Conservation (phyloP, 2,113 vertebrate species). For the Labeo rohita region DNA sequence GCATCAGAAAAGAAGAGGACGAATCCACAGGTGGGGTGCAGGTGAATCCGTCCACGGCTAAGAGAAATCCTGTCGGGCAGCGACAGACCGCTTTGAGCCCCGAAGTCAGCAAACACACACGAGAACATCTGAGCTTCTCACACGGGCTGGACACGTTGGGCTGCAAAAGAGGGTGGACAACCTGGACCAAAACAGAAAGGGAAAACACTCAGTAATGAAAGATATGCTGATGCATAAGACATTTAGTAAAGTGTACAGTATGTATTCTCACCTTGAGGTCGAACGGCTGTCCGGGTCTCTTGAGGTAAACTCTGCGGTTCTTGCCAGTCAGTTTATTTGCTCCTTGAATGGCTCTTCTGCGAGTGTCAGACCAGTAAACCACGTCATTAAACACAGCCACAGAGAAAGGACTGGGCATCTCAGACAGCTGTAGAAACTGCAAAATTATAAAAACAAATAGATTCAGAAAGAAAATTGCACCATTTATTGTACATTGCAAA, state of each 20-base stretch:
- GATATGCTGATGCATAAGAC: neutral
- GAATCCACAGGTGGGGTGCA: slow-evolving; percentile 76
- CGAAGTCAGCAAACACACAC: slow-evolving; percentile 83
- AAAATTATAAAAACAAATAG: neutral
- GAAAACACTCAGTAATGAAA: neutral
- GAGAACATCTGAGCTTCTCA: slow-evolving; percentile 74
- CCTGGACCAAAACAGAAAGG: slow-evolving; percentile 49
- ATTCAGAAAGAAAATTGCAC: neutral
- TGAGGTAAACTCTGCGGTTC: slow-evolving; percentile 81
- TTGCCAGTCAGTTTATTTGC: slow-evolving; percentile 85
- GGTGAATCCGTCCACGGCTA: slow-evolving; percentile 74
- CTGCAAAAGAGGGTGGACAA: slow-evolving; percentile 77
- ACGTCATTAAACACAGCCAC: slow-evolving; percentile 83
- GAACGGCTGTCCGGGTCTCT: slow-evolving; percentile 83
- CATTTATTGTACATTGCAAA: neutral
- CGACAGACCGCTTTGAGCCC: slow-evolving; percentile 73
- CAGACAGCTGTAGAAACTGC: slow-evolving; percentile 82
- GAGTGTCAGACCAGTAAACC: slow-evolving; percentile 89
- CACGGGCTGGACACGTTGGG: slow-evolving; percentile 75
- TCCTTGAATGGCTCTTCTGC: slow-evolving; percentile 79
- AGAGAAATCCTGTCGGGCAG: slow-evolving; percentile 76
- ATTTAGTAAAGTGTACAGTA: neutral
- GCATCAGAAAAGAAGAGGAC: slow-evolving; percentile 76
- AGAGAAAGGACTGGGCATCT: slow-evolving; percentile 84
- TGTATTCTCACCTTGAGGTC: slow-evolving; percentile 80